These are phyloP conservation scores for Pitangus sulphuratus DNA, from an alignment of 2,797 vertebrate species.

Conservation along the genomic window DNA sequence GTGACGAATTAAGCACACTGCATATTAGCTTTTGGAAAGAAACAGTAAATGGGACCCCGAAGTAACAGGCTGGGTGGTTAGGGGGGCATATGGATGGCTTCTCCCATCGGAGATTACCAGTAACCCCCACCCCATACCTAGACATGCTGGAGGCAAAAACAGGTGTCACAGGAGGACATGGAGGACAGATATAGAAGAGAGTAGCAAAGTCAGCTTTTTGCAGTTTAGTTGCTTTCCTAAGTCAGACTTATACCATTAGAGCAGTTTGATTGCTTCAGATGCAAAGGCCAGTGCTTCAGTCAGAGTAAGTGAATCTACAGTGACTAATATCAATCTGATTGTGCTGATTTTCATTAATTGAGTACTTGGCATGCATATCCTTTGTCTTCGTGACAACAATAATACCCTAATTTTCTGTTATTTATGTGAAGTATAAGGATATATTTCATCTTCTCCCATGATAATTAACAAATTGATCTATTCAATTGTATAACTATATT, in stretches of 20 bases:
- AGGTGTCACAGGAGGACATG: fast-evolving
- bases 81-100: fast-evolving
- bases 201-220: background rate
- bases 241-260: background rate
- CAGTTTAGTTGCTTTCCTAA: background rate
- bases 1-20: background rate
- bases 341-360: background rate
- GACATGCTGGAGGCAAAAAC: fast-evolving
- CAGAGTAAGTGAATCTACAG: background rate
- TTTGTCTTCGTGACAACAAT: background rate
- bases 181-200: background rate
- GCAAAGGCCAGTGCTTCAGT: background rate
- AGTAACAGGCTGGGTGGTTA: too few species aligned
- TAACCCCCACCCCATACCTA: background rate
- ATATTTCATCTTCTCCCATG: background rate
- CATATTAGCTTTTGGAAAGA: background rate
- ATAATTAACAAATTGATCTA: background rate
- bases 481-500: background rate
- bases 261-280: background rate
- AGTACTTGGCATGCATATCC: background rate
- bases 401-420: conserved; percentile 1
- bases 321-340: background rate
- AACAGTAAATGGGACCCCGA: background rate
- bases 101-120: background rate
- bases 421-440: background rate